Evolutionary conservation across 2,797 vertebrate genomes (phyloP).

Genomic region (Hippoglossus hippoglossus): DNA sequence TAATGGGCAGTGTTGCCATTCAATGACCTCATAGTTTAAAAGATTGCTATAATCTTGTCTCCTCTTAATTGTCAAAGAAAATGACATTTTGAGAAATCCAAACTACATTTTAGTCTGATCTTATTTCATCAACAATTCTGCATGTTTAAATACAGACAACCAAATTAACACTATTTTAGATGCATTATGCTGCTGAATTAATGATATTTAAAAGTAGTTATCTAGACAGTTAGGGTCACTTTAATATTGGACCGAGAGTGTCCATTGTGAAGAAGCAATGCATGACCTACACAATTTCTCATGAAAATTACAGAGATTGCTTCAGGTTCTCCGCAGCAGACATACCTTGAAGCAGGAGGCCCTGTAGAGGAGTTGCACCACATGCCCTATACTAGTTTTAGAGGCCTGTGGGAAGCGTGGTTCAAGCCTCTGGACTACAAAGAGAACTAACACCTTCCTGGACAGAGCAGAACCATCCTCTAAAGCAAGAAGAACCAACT

Average conservation of each 20-base stretch:
- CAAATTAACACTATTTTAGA: too few relatives aligned
- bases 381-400: constrained; percentile 99
- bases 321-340: background rate
- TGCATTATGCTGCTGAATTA: too few relatives aligned
- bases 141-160: too few relatives aligned
- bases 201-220: too few relatives aligned
- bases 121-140: too few relatives aligned
- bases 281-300: background rate
- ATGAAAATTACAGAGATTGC: background rate
- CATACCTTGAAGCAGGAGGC: constrained; percentile 98
- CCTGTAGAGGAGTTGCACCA: constrained; percentile 98
- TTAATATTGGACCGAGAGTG: background rate
- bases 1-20: too few relatives aligned
- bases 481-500: constrained; percentile 95
- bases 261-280: background rate
- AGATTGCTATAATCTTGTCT: background rate
- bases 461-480: constrained; percentile 98
- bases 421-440: constrained; percentile 98
- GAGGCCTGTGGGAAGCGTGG: constrained; percentile 98
- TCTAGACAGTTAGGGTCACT: too few relatives aligned
- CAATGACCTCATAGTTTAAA: too few relatives aligned
- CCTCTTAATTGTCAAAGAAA: too few relatives aligned
- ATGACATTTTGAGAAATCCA: background rate
- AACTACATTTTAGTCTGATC: too few relatives aligned
- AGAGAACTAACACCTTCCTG: constrained; percentile 97